These are phyloP conservation scores for Phaedon cochleariae DNA, from an alignment of 2,888 invertebrate genomes.

Conservation along the genomic window DNA sequence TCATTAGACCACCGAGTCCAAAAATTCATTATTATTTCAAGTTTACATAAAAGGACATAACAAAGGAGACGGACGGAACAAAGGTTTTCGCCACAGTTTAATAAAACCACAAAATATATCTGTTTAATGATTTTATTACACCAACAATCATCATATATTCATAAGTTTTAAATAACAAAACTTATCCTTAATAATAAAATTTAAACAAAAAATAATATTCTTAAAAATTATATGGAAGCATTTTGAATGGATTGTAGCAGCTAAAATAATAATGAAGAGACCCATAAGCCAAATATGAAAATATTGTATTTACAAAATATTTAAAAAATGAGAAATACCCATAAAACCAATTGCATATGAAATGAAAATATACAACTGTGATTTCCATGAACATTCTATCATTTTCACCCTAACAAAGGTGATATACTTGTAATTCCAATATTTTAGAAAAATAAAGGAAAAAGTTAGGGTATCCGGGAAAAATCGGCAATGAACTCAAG, in stretches of 20 bases:
- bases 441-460: too few species aligned
- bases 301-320: slow-evolving; percentile 50
- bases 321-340: slow-evolving; percentile 50
- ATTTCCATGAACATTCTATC: slow-evolving; percentile 37
- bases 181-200: slow-evolving; percentile 61
- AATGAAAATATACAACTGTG: slow-evolving; percentile 43
- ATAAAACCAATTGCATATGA: slow-evolving; percentile 50
- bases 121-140: slow-evolving; percentile 60
- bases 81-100: too few species aligned
- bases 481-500: too few species aligned
- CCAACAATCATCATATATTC: slow-evolving; percentile 64
- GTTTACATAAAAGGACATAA: too few species aligned
- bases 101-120: slow-evolving; percentile 1
- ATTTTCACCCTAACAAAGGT: too few species aligned
- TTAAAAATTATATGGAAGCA: slow-evolving; percentile 56
- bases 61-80: too few species aligned
- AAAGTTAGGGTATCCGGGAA: too few species aligned
- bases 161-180: slow-evolving; percentile 63
- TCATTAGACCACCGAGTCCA: too few species aligned
- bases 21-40: too few species aligned
- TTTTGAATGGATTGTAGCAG: slow-evolving; percentile 56
- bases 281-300: slow-evolving; percentile 55
- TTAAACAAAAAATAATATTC: slow-evolving; percentile 56
- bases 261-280: slow-evolving; percentile 50
- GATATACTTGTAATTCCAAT: too few species aligned